Conservation (phyloP, 2,113 vertebrate species). For the Forbesichthys papilliferus region DNA sequence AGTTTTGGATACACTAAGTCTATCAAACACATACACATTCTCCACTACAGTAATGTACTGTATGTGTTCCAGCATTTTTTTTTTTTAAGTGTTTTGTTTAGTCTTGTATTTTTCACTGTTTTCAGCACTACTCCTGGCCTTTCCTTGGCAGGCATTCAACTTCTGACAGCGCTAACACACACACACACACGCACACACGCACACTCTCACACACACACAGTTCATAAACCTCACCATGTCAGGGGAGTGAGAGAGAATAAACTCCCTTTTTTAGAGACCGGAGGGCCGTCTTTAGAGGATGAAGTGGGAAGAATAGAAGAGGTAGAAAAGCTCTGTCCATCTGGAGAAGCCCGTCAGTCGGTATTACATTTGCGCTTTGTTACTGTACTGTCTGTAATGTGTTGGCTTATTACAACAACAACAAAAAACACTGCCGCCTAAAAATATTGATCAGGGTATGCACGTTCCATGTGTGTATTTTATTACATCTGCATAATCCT, state of each 20-base stretch:
- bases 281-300: slow-evolving; percentile 29
- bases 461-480: slow-evolving; percentile 41
- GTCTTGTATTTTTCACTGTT: slow-evolving; percentile 23
- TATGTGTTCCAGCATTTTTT: slow-evolving; percentile 37
- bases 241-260: slow-evolving; percentile 36
- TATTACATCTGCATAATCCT: slow-evolving; percentile 37
- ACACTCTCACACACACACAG: slow-evolving; percentile 9
- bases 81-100: slow-evolving; percentile 34
- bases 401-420: slow-evolving; percentile 31
- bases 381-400: slow-evolving; percentile 31
- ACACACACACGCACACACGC: slow-evolving; percentile 10
- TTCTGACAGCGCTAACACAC: slow-evolving; percentile 14
- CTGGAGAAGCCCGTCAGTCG: slow-evolving; percentile 35
- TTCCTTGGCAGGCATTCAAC: slow-evolving; percentile 31
- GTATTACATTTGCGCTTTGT: slow-evolving; percentile 51
- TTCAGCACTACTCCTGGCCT: slow-evolving; percentile 10
- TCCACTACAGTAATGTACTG: slow-evolving; percentile 26
- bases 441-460: slow-evolving; percentile 41
- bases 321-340: slow-evolving; percentile 19
- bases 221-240: slow-evolving; percentile 17
- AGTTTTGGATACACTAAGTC: slow-evolving; percentile 38
- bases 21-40: slow-evolving; percentile 30
- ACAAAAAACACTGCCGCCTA: slow-evolving; percentile 25
- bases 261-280: slow-evolving; percentile 21
- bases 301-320: slow-evolving; percentile 25